Conservation (phyloP, 2,888 invertebrate genomes). For the Tipula lateralis region DNA sequence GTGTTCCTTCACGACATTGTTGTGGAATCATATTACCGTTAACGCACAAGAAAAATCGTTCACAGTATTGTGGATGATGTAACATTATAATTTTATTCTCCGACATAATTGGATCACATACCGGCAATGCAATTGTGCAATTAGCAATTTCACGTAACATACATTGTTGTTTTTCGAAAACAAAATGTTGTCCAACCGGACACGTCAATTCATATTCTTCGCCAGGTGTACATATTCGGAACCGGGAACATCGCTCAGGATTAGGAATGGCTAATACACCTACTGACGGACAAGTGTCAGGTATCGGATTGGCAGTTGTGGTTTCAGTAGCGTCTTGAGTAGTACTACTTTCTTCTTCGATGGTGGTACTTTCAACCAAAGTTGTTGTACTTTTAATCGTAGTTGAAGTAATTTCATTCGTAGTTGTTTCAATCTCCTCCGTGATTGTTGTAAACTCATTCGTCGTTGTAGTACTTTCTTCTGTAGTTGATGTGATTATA, state of each 20-base stretch:
- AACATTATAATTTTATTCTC: background rate
- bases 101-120: background rate
- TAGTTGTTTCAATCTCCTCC: background rate
- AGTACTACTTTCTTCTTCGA: no score
- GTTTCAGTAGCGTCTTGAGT: no score
- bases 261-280: background rate
- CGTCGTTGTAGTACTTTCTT: background rate
- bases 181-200: background rate
- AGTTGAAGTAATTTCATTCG: background rate
- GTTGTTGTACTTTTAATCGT: background rate
- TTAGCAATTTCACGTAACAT: background rate
- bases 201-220: background rate
- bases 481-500: no score
- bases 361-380: background rate
- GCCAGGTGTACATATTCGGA: background rate
- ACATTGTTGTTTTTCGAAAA: background rate
- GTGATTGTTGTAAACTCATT: background rate
- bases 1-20: background rate
- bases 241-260: background rate
- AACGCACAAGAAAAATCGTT: background rate
- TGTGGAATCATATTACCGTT: background rate
- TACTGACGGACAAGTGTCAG: background rate
- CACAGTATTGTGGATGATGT: background rate
- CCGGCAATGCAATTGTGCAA: background rate
- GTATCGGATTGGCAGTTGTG: background rate